Conservation (phyloP, 1,140 invertebrate genomes). For the Nebria ingens region DNA sequence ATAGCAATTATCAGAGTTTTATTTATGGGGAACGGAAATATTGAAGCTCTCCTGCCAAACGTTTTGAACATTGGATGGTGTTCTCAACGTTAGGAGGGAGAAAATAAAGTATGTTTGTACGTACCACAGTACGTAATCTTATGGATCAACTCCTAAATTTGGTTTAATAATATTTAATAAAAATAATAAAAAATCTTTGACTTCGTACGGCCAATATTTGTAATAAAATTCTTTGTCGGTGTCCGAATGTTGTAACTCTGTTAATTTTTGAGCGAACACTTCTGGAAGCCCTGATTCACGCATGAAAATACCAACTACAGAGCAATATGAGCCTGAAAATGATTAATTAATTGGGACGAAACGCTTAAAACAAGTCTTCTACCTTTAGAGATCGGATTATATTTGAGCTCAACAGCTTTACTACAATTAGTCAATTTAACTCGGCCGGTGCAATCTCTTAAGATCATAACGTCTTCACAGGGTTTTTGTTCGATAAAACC, state of each 20-base stretch:
- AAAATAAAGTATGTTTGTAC: background rate
- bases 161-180: background rate
- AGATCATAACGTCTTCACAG: background rate
- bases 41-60: too few species aligned
- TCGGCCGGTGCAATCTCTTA: slow-evolving; percentile 6
- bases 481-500: slow-evolving; percentile 9
- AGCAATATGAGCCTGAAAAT: background rate
- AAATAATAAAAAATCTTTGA: slow-evolving; percentile 1
- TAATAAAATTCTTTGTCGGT: background rate
- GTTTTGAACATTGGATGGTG: too few species aligned
- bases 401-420: background rate
- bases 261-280: background rate
- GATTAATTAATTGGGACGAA: background rate
- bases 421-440: slow-evolving; percentile 9
- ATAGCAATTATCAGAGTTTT: background rate
- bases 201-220: slow-evolving; percentile 2
- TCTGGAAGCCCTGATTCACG: slow-evolving; percentile 1
- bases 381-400: background rate
- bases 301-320: background rate
- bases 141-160: background rate
- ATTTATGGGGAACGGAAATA: background rate
- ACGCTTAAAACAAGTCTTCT: background rate
- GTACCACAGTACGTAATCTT: background rate
- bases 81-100: too few species aligned
- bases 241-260: background rate